Evolutionary conservation across 2,113 vertebrate genomes (phyloP).

Genomic region (Oreochromis niloticus): DNA sequence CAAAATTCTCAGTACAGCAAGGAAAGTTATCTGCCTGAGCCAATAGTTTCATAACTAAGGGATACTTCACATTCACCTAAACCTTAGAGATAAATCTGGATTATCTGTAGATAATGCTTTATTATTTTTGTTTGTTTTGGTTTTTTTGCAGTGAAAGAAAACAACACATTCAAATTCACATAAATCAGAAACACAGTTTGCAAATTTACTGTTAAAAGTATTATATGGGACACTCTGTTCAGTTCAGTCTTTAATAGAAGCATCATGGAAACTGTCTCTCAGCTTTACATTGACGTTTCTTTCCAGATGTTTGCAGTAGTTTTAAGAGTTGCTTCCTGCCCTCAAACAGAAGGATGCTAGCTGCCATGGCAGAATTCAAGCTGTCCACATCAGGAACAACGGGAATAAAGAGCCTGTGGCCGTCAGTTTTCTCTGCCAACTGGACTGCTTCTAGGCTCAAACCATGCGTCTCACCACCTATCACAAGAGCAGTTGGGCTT

Average conservation of each 20-base stretch:
- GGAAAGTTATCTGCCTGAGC: not conserved
- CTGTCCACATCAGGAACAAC: conserved; percentile 81
- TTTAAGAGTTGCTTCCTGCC: conserved; percentile 79
- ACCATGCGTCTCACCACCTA: conserved; percentile 85
- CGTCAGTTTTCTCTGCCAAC: conserved; percentile 74
- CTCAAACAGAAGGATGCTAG: conserved; percentile 88
- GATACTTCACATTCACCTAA: not conserved
- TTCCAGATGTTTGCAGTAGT: conserved; percentile 17
- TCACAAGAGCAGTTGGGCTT: conserved; percentile 76
- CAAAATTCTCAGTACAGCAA: not conserved
- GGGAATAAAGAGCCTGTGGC: conserved; percentile 79
- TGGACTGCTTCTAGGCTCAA: conserved; percentile 77
- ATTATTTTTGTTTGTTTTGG: not conserved
- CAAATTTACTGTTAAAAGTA: not conserved
- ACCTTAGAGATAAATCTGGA: too few relatives aligned
- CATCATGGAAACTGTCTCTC: not conserved
- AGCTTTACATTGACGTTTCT: conserved; percentile 9
- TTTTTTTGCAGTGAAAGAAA: not conserved
- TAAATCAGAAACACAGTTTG: not conserved
- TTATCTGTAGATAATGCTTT: not conserved
- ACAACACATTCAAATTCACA: not conserved
- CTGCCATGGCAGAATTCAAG: conserved; percentile 87
- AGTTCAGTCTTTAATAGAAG: not conserved
- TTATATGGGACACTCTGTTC: not conserved
- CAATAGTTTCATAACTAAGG: not conserved